Conservation (phyloP, 2,888 invertebrate species). For the Cataglyphis livida region DNA sequence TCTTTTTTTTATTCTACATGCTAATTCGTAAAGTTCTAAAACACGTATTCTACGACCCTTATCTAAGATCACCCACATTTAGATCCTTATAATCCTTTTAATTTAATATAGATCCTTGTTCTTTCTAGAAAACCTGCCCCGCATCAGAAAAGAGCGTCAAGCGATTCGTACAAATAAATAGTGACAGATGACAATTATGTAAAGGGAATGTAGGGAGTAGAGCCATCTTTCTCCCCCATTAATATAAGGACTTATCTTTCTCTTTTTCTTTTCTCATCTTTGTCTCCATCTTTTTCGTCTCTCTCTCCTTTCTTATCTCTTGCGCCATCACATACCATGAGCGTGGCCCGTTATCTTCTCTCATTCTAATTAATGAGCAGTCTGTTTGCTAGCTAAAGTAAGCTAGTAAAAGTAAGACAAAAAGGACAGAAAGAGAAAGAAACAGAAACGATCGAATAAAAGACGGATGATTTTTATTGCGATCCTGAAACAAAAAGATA, state of each 20-base stretch:
- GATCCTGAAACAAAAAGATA: background rate
- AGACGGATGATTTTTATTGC: conserved; percentile 12
- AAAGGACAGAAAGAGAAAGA: background rate
- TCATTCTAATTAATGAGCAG: conserved; percentile 75
- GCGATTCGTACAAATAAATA: conserved; percentile 72
- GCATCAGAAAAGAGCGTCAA: conserved; percentile 37
- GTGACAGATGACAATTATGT: conserved; percentile 80
- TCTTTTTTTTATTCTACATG: background rate
- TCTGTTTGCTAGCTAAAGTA: conserved; percentile 47
- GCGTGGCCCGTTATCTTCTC: conserved; percentile 55
- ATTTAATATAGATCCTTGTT: background rate
- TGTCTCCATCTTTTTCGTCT: conserved; percentile 10
- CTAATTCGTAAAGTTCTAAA: conserved; percentile 18
- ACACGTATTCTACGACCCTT: conserved; percentile 32
- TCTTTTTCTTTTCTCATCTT: conserved; percentile 12
- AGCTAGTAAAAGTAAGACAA: conserved; percentile 28
- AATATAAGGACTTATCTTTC: conserved; percentile 4
- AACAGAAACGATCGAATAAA: conserved; percentile 10
- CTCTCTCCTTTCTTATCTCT: conserved; percentile 50
- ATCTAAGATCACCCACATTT: conserved; percentile 56
- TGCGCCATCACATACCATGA: conserved; percentile 45
- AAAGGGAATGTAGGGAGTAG: conserved; percentile 67
- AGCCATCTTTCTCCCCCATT: conserved; percentile 21
- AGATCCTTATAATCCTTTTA: conserved; percentile 37
- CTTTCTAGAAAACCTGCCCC: conserved; percentile 35